phyloP scores from a whole-genome alignment of 2,797 vertebrate species.

The Ciconia nigra region DNA sequence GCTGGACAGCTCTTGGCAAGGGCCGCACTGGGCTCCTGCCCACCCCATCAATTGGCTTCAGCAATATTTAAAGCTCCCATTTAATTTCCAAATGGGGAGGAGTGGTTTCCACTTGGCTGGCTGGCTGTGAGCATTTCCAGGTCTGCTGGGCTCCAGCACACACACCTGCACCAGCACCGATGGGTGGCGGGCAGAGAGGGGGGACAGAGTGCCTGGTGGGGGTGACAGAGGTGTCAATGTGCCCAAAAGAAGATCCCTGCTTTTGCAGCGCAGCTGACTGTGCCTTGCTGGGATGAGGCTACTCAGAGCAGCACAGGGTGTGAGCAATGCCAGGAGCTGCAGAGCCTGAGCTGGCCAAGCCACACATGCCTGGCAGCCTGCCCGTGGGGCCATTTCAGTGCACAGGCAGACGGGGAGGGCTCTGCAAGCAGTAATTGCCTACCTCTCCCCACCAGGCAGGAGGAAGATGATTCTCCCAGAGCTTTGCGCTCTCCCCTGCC shows the following conservation, averaged over 20 bases:
- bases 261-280: fast-evolving
- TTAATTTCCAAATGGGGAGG: slow-evolving; percentile 55
- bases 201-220: background rate
- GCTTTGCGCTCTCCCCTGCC: background rate
- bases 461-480: background rate
- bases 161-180: background rate
- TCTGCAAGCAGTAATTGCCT: background rate
- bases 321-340: background rate
- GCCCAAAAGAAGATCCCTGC: background rate
- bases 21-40: background rate
- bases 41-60: background rate
- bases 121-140: background rate
- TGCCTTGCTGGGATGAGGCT: background rate
- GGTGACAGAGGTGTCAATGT: background rate
- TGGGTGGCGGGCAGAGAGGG: fast-evolving
- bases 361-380: slow-evolving; percentile 18
- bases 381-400: slow-evolving; percentile 22
- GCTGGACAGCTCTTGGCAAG: background rate
- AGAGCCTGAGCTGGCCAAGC: background rate
- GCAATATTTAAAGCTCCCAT: slow-evolving; percentile 24
- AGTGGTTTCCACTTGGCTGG: background rate
- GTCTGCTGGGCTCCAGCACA: background rate
- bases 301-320: fast-evolving
- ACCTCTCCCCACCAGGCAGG: background rate
- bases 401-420: background rate